phyloP scores from a whole-genome alignment of 2,113 vertebrate species.

The Amphilophus citrinellus region DNA sequence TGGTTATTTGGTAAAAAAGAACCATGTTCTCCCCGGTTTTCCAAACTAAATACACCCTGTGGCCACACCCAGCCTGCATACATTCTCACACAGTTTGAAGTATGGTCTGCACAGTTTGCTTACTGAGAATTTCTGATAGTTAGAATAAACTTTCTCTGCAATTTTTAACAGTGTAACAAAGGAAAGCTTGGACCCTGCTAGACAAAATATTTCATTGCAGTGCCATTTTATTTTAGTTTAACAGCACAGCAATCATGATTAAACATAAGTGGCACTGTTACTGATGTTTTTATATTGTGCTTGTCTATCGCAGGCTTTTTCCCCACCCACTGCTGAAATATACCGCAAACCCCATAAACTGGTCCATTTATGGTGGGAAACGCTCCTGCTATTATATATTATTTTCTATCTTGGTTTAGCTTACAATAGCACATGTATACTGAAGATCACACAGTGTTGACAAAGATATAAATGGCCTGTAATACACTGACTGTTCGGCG shows the following conservation, averaged over 20 bases:
- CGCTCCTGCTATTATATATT: constrained; percentile 15
- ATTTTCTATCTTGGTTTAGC: constrained; percentile 52
- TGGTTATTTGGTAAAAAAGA: constrained; percentile 32
- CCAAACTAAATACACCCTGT: neutral
- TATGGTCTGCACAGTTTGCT: constrained; percentile 26
- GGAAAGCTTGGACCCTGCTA: constrained; percentile 5
- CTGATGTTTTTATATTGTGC: constrained; percentile 43
- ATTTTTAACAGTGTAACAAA: constrained; percentile 36
- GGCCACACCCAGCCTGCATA: neutral
- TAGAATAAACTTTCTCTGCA: constrained; percentile 20
- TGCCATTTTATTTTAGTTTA: constrained; percentile 32
- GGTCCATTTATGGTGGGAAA: constrained; percentile 35
- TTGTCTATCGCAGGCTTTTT: constrained; percentile 47
- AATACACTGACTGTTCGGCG: constrained; percentile 61
- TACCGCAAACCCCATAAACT: constrained; percentile 41
- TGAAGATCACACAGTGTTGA: constrained; percentile 51
- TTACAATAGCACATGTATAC: constrained; percentile 48
- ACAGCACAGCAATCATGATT: constrained; percentile 51
- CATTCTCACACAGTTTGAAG: constrained; percentile 23
- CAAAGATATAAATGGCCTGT: constrained; percentile 56
- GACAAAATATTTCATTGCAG: constrained; percentile 42
- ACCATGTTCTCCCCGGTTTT: constrained; percentile 8
- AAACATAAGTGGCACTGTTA: constrained; percentile 48
- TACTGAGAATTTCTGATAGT: constrained; percentile 19
- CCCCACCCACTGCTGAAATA: constrained; percentile 29